Conservation (phyloP, 2,888 invertebrate genomes). For the Sussaba pulchella region DNA sequence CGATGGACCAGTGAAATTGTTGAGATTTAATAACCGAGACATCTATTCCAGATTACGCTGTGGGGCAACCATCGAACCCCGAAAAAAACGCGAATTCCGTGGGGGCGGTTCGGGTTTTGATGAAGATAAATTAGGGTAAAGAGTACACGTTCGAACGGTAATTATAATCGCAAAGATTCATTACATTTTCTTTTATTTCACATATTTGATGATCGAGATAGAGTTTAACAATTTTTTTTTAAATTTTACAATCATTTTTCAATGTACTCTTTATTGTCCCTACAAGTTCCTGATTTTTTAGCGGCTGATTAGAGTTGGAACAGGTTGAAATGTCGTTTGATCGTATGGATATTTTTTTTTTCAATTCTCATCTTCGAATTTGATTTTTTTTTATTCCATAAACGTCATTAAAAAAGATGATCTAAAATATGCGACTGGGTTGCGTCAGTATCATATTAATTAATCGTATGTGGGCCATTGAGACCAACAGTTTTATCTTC, state of each 20-base stretch:
- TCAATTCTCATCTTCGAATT: too few relatives aligned
- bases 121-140: not conserved
- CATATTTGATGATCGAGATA: too few relatives aligned
- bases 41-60: not conserved
- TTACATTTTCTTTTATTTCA: too few relatives aligned
- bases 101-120: not conserved
- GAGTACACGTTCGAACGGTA: not conserved
- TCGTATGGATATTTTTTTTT: too few relatives aligned
- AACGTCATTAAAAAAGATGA: not conserved
- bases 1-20: slow-evolving; percentile 44
- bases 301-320: too few relatives aligned
- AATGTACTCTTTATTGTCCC: too few relatives aligned
- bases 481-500: slow-evolving; percentile 14
- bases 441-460: slow-evolving; percentile 15
- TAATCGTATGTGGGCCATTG: not conserved
- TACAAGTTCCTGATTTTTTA: too few relatives aligned
- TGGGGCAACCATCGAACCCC: not conserved
- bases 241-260: too few relatives aligned
- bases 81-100: not conserved
- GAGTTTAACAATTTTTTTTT: too few relatives aligned
- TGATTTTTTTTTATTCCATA: too few relatives aligned
- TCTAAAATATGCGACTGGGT: slow-evolving; percentile 6
- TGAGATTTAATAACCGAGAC: slow-evolving; percentile 54
- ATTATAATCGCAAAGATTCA: too few relatives aligned
- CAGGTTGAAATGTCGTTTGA: too few relatives aligned